Base-by-base conservation (phyloP, 1,140 invertebrate species). In the Leptinotarsa undecemlineata region DNA sequence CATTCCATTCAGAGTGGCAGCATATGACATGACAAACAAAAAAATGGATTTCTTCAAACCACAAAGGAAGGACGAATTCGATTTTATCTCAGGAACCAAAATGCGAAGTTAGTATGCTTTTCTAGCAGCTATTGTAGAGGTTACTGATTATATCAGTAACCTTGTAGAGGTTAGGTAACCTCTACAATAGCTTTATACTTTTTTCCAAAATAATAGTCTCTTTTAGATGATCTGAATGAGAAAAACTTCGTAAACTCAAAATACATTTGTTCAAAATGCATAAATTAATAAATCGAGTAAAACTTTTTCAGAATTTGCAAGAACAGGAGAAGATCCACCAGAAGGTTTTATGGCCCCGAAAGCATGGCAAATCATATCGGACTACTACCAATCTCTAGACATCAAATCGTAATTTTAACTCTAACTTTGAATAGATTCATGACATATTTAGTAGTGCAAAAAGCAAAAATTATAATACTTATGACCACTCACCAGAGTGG, bases 41-140 rank as follows among this genome's bases (percentile, higher is more conserved):
- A 90, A 90, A 78, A 99, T 99, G 98, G 92, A 92, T n/a, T 99
- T 98, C 85, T 99, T 96, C 85, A 95, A 99, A 84, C 92, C 94
- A 0, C 88, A 90, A 42, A 87, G 94, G 42, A 94, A 94, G 80
- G 91, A 96, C 26, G 96, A 99, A 82, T 99, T 98, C 86, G 92
- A 96, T 72, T 99, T 99, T 82, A 99, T 99, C 79, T 99, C 97
- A 1, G 98, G 98, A 42, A 99, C 98, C 1, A 94, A 93, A 85
- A 99, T 99, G 97, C 88, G 98, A 76, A 78, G 86, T 79, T 63
- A 76, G 76, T 75, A 33, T 33, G 33, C 4, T 42, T 42, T 42
- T 42, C 33, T 42, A 42, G 33, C 33, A 42, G 33, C 5, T 26
- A 5, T 6, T 26, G 33, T 33, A 33, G 33, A 8, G 33, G 11